Evolutionary conservation across 2,113 vertebrate genomes (phyloP).

Genomic region (Erpornis zantholeuca): DNA sequence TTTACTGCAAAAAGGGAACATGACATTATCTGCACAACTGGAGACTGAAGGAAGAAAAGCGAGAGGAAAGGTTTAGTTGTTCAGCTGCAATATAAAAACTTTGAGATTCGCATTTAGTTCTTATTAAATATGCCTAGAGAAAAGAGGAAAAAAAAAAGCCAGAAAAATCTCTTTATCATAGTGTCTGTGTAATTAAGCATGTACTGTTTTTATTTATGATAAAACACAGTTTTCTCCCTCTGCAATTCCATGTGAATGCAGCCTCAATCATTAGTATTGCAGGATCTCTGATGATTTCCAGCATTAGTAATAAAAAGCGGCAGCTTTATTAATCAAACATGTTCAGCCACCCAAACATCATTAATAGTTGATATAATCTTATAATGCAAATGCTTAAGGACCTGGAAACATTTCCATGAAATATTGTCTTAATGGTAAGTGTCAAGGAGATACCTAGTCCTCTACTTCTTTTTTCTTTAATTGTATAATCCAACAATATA

Average conservation of each 20-base stretch:
- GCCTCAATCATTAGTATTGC: not conserved
- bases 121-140: not conserved
- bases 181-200: not conserved
- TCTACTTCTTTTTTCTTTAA: not conserved
- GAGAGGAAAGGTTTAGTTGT: not conserved
- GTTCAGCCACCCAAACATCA: not conserved
- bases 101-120: not conserved
- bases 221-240: not conserved
- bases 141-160: not conserved
- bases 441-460: not conserved
- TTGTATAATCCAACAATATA: not conserved
- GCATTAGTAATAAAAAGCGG: not conserved
- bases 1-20: not conserved
- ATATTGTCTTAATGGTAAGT: not conserved
- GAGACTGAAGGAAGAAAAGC: not conserved
- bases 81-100: not conserved
- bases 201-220: not conserved
- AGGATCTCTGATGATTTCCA: not conserved
- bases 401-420: not conserved
- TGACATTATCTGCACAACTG: not conserved
- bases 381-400: not conserved
- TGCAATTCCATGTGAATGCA: not conserved
- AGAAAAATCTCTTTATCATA: not conserved
- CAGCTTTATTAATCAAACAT: conserved; percentile 9
- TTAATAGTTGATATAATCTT: not conserved